Base-by-base conservation (phyloP, 2,113 vertebrate genomes). In the Channa argus region DNA sequence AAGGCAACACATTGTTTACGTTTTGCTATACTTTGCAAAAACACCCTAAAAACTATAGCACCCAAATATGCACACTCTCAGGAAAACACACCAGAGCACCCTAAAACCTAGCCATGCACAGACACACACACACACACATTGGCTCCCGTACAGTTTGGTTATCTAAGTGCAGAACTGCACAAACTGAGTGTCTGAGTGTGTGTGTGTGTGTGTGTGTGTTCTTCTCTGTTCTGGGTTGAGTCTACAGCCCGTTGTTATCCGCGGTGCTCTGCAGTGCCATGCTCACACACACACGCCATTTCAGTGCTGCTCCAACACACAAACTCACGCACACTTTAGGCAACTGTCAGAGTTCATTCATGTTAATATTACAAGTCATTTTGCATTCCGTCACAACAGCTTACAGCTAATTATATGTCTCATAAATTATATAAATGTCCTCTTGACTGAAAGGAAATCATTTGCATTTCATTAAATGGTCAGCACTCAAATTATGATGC, bases 351-450 rank as follows among this genome's bases (percentile, higher is more conserved):
- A 79, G 65, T 71, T 82, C 88, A 91, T 88, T 85, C 82, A 77
- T 81, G 86, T 87, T 90, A 83, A 91, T 83, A 83, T 78, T 69
- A 86, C 83, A 83, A 82, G 80, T 86, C 78, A 89, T 88, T 91
- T 86, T 90, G 82, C 72, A 89, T 92, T 83, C 86, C 83, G 88
- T 76, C 88, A 86, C 77, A 88, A 86, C 86, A 87, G 83, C 85
- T 92, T 91, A 89, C 83, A 88, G 89, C 91, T 89, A 86, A 90
- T 91, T 90, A 89, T 82, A 64, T 80, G 76, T 72, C 84, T 80
- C 80, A 86, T 90, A 87, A 88, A 90, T 91, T 79, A 90, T 83
- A 89, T 83, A 89, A 79, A 82, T 85, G 78, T 80, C 77, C 65
- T 51, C 66, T 62, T 63, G 83, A 71, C 79, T 82, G 76, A 85